Conservation (phyloP, 2,797 vertebrate genomes). For the Phalanger gymnotis region DNA sequence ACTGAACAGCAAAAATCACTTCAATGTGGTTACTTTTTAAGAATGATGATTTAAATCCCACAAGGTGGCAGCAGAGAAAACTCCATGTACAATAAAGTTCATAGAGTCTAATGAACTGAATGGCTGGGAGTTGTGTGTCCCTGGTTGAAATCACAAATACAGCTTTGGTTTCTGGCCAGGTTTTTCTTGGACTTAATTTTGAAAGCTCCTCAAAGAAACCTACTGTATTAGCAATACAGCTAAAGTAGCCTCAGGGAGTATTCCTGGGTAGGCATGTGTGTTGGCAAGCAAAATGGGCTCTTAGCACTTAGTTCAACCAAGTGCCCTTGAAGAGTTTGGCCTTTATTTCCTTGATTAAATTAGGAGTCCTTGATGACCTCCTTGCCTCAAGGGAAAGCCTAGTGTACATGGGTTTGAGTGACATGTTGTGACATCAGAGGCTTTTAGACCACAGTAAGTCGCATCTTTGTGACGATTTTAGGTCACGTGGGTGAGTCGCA, state of each 20-base stretch:
- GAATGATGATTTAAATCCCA: constrained; percentile 44
- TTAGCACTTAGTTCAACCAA: no score
- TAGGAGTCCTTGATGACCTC: no score
- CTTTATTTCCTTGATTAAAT: no score
- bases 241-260: not conserved
- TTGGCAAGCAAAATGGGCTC: no score
- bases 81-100: not conserved
- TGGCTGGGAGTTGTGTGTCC: not conserved
- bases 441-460: no score
- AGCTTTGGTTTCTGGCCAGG: not conserved
- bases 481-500: no score
- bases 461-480: no score
- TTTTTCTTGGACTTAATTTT: not conserved
- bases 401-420: no score
- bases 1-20: not conserved
- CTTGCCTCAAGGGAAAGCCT: no score
- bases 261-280: not conserved
- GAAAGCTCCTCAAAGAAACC: not conserved
- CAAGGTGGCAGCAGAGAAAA: constrained; percentile 77
- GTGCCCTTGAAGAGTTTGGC: no score
- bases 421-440: no score
- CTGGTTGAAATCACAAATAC: not conserved
- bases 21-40: not conserved
- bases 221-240: not conserved
- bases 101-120: not conserved